Evolutionary conservation across 2,797 vertebrate species (phyloP), one percentile per base, ranked within the genome.

Genomic region (Hypotaenidia philippensis): DNA sequence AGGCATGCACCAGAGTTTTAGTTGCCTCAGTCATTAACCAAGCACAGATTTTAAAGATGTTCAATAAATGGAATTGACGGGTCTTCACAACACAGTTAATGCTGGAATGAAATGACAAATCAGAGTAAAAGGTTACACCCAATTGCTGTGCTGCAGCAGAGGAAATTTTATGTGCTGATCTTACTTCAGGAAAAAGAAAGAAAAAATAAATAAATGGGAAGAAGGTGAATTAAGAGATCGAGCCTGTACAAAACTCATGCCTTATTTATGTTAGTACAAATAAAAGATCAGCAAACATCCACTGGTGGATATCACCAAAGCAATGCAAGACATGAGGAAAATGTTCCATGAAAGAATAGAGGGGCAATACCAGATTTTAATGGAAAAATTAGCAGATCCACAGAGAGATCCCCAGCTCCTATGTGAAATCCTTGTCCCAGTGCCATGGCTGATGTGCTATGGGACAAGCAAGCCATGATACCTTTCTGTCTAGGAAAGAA

Each of bases 61-160:
- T 94, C 85, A 90, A 77, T 94, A 92, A 87, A 80, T 50, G 78
- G 38, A 92, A 94, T 80, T 6, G 32, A 86, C 38, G 70, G 31
- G 47, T 93, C 80, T 93, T 93, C 82, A 50, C 57, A 90, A 80
- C 45, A 68, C 21, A 74, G 47, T 90, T 91, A 86, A 77, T 85
- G 81, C 19, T 52, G 44, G 32, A 91, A 83, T 79, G 52, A 92
- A 96, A 93, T 56, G 78, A 86, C 72, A 94, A 93, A 83, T 78
- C 66, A 53, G 70, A 85, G 44, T 83, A 53, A 91, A 95, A 96
- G 69, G 53, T 89, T 87, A 76, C 32, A 90, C 26, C 32, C 71
- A 69, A 56, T 23, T 82, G 40, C 22, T 92, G 49, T 89, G 41
- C 45, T 82, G n/a, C 6, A 7, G 61, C 18, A 57, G 20, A 81